Percentiles rank a stretch among this genome's conserved stretches.
Conservation (phyloP, 2,888 invertebrate species). For the Seira sanloemensis region DNA sequence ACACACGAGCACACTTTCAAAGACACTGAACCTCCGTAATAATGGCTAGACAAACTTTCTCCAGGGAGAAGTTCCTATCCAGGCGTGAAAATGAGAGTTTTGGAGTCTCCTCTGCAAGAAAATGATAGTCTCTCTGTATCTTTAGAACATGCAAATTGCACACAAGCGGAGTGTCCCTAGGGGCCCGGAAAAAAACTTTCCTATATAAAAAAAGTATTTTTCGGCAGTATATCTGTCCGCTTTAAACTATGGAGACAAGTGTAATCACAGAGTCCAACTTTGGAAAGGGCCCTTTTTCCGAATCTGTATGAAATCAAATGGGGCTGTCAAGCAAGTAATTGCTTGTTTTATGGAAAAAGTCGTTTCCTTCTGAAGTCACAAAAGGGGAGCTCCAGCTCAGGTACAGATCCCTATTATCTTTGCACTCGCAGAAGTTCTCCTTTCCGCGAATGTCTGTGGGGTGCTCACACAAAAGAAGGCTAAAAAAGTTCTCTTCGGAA, state of each 20-base stretch:
- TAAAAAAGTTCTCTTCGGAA: too few relatives aligned
- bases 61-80: constrained; percentile 19
- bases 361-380: too few relatives aligned
- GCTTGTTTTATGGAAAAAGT: not conserved
- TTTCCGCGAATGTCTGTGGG: too few relatives aligned
- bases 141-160: not conserved
- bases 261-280: not conserved
- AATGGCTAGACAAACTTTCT: constrained; percentile 22
- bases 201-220: too few relatives aligned
- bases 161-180: not conserved
- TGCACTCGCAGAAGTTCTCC: not conserved
- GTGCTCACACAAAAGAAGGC: too few relatives aligned
- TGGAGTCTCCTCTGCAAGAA: not conserved
- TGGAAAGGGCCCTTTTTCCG: not conserved
- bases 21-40: too few relatives aligned
- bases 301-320: not conserved
- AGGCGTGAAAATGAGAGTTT: constrained; percentile 25
- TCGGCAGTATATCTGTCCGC: not conserved
- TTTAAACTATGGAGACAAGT: not conserved
- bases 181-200: too few relatives aligned
- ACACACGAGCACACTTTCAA: too few relatives aligned
- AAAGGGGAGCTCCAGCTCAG: too few relatives aligned
- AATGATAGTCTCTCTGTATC: too few relatives aligned
- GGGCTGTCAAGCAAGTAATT: not conserved
- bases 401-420: too few relatives aligned